phyloP scores from a whole-genome alignment of 1,140 invertebrate genomes.

The Bombus soroeensis region DNA sequence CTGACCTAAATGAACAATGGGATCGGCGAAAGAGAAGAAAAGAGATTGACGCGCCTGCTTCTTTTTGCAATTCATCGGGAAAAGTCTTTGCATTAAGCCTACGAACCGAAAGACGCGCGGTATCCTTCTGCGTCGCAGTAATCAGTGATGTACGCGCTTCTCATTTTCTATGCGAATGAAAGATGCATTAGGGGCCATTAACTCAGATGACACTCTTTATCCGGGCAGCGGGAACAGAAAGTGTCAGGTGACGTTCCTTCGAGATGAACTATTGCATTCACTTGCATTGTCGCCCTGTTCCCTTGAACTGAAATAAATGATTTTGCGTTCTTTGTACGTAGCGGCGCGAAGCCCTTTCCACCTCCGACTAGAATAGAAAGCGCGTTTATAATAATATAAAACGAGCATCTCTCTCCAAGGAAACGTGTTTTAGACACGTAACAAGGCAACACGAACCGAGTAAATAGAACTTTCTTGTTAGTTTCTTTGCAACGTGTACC shows the following conservation, averaged over 20 bases:
- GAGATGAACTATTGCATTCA: conserved; percentile 15
- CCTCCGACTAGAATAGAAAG: not conserved
- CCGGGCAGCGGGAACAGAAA: not conserved
- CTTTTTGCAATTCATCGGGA: not conserved
- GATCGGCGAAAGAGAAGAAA: not conserved
- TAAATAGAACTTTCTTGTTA: no score
- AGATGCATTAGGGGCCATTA: conserved; percentile 45
- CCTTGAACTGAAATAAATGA: conserved; percentile 14
- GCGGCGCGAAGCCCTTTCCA: not conserved
- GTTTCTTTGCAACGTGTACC: no score
- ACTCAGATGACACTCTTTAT: conserved; percentile 38
- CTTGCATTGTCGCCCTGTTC: not conserved
- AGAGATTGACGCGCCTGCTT: not conserved
- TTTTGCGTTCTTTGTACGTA: conserved; percentile 3
- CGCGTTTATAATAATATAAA: not conserved
- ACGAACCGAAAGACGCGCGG: not conserved
- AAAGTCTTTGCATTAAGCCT: not conserved
- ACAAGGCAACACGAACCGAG: no score
- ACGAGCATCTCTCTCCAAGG: not conserved
- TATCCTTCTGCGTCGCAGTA: conserved; percentile 23
- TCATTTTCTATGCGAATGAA: conserved; percentile 33
- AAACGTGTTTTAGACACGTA: not conserved
- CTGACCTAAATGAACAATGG: not conserved
- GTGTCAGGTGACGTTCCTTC: not conserved
- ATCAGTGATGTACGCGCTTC: conserved; percentile 42